phyloP scores from a whole-genome alignment of 2,888 invertebrate genomes.

The Chaitophorus viminalis region DNA sequence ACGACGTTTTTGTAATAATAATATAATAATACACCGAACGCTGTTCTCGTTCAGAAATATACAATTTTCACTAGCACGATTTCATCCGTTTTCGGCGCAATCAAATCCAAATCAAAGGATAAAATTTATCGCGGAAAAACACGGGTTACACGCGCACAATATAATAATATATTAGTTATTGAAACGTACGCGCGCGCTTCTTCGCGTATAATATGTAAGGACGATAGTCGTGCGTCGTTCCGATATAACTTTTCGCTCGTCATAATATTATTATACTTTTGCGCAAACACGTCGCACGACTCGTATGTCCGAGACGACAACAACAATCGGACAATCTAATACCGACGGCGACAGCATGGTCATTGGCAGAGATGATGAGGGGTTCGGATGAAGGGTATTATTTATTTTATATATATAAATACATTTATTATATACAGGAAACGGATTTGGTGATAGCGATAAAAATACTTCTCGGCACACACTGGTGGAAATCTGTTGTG shows the following conservation, averaged over 20 bases:
- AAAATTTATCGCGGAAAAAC: no score
- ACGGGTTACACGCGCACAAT: no score
- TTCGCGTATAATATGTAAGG: no score
- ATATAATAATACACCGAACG: background rate
- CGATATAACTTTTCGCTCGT: background rate
- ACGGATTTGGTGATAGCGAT: background rate
- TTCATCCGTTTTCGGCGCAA: no score
- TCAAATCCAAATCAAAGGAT: no score
- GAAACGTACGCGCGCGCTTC: no score
- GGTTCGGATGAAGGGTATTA: background rate
- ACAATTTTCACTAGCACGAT: background rate
- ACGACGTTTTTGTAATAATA: background rate
- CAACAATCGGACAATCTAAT: background rate
- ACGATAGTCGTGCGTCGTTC: background rate
- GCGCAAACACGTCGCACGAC: background rate
- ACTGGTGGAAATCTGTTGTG: background rate
- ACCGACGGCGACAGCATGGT: background rate
- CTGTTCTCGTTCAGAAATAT: background rate
- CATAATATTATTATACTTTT: background rate
- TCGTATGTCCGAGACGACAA: background rate
- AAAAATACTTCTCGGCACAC: background rate
- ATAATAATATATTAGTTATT: no score
- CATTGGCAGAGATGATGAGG: background rate
- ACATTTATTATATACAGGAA: background rate
- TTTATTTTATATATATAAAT: no score